Evolutionary conservation across 2,113 vertebrate species (phyloP).

Genomic region (Bostrychus sinensis): DNA sequence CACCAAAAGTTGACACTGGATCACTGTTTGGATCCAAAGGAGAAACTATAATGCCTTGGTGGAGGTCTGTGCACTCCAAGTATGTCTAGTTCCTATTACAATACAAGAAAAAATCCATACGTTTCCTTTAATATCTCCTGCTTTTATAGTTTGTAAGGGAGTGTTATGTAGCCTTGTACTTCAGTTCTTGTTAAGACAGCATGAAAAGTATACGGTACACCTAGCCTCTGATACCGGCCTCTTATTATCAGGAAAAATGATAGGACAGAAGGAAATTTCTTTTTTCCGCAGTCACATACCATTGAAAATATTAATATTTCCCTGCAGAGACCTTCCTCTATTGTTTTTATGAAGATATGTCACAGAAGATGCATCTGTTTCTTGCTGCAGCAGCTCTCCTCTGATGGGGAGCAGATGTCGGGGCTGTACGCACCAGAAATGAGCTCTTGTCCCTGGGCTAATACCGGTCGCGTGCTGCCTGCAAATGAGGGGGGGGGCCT

Average conservation of each 20-base stretch:
- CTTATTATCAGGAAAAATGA: constrained; percentile 36
- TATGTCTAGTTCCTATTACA: too few species aligned
- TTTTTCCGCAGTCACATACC: constrained; percentile 2
- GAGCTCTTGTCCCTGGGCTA: constrained; percentile 30
- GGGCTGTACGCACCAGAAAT: constrained; percentile 39
- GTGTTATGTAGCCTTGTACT: neutral
- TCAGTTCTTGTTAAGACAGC: neutral
- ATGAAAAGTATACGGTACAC: neutral
- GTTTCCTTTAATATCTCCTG: constrained; percentile 32
- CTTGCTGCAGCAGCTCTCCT: constrained; percentile 12
- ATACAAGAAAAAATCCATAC: neutral
- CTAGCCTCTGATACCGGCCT: constrained; percentile 24
- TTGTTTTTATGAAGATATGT: constrained; percentile 34
- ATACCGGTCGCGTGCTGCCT: constrained; percentile 41
- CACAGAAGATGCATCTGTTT: constrained; percentile 42
- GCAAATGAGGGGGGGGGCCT: constrained; percentile 58
- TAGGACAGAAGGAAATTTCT: constrained; percentile 6
- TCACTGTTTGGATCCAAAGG: too few species aligned
- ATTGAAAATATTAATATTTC: constrained; percentile 32
- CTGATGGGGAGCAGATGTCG: constrained; percentile 68
- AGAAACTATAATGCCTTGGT: too few species aligned
- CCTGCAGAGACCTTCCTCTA: neutral
- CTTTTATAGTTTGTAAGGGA: constrained; percentile 8
- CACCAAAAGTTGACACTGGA: too few species aligned
- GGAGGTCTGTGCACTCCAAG: too few species aligned